phyloP scores from a whole-genome alignment of 2,797 vertebrate genomes.

The Phrynocephalus guinanensis region DNA sequence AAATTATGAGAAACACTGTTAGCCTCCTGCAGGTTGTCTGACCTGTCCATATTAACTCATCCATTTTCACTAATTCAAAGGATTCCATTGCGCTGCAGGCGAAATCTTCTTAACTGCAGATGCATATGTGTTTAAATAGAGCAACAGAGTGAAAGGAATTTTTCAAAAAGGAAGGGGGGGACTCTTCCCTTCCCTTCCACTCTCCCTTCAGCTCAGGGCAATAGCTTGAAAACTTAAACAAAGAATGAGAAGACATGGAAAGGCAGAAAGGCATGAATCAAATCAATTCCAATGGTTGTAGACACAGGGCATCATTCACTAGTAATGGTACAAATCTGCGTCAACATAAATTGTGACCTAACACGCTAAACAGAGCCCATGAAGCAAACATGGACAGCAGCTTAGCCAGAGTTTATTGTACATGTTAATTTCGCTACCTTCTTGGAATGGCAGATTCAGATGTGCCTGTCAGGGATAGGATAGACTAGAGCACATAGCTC shows the following conservation, averaged over 20 bases:
- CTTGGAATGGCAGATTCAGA: neutral
- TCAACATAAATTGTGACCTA: neutral
- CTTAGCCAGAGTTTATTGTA: neutral
- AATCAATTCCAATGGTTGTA: neutral
- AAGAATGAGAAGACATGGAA: neutral
- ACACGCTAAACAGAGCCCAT: neutral
- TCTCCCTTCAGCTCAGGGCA: neutral
- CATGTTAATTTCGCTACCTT: neutral
- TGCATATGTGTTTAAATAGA: neutral
- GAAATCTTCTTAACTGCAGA: neutral
- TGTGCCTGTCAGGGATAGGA: neutral
- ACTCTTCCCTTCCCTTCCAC: neutral
- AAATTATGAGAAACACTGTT: neutral
- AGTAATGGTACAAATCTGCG: neutral
- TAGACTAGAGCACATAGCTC: neutral
- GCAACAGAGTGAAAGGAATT: neutral
- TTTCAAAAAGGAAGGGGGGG: neutral
- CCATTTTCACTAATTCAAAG: conserved; percentile 17
- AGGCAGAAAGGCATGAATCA: neutral
- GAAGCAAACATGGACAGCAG: neutral
- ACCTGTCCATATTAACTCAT: conserved; percentile 7
- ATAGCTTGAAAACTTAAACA: neutral
- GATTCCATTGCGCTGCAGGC: neutral
- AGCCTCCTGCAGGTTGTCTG: neutral
- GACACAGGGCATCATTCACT: too few species aligned